Base-by-base conservation (phyloP, 2,113 vertebrate genomes). In the Todiramphus saurophagus region DNA sequence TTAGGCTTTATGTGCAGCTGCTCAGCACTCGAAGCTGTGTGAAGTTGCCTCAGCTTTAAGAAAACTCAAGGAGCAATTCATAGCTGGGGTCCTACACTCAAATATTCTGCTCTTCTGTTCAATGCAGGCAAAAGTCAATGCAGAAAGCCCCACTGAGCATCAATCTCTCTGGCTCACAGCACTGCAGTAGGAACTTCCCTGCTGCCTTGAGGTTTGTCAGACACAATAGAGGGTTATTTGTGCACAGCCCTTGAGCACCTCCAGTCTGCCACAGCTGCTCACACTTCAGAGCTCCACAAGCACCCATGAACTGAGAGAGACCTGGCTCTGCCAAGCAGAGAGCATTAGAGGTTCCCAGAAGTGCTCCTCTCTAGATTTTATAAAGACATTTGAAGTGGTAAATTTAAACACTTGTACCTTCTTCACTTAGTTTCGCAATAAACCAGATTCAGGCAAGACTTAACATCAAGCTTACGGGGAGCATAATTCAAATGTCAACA, bases 21-120 rank as follows among this genome's bases (percentile, higher is more conserved):
- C 37, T 31, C 7, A 2, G 67, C 37, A 18, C 48, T 43, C 63
- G 21, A 88, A 80, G 63, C 1, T 0, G 5, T 0, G 0, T 3
- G 18, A 41, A 7, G 18, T 90, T 67, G 82, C 53, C 74, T 73
- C 20, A 59, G 75, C 35, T 76, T 79, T 53, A 72, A 66, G 27
- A 50, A 75, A 91, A 87, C 41, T 25, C 48, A 39, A 82, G 43
- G 6, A 87, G 21, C 14, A 30, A 8, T 73, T 68, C 18, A 31
- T 28, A 89, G 50, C 35, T 46, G 10, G 27, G 20, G 39, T 76
- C 21, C 43, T 35, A 66, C 50, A 67, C 23, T 35, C 62, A 33
- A 76, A 74, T 41, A 68, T 30, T 56, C 62, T 46, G 25, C 27
- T 91, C 9, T 63, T 60, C 78, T 55, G 13, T 23, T 79, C 70